These are phyloP conservation scores for Fregetta grallaria DNA, from an alignment of 2,113 vertebrate species.

Conservation along the genomic window DNA sequence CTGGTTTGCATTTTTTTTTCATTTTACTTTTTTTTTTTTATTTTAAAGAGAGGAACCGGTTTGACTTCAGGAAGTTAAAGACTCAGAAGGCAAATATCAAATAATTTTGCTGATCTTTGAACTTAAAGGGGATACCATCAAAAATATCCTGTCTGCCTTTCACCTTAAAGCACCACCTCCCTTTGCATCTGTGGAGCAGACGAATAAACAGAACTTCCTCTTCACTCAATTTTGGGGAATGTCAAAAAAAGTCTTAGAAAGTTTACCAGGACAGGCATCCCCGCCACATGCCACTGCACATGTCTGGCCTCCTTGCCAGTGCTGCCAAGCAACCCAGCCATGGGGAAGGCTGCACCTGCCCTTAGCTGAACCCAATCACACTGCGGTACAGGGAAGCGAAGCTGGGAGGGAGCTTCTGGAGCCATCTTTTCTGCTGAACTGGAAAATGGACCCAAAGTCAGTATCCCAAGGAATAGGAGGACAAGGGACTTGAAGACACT, in stretches of 20 bases:
- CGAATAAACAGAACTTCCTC: not conserved
- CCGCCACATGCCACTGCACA: not conserved
- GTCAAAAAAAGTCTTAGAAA: not conserved
- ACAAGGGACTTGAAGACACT: not conserved
- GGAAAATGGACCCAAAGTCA: not conserved
- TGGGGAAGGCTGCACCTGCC: not conserved
- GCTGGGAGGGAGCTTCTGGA: not conserved
- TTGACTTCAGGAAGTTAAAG: not conserved
- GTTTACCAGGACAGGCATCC: not conserved
- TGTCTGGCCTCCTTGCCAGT: not conserved
- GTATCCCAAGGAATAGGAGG: not conserved
- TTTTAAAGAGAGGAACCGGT: not conserved
- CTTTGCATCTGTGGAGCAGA: not conserved
- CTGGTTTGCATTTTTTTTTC: not conserved
- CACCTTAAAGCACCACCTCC: not conserved
- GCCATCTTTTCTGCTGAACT: not conserved
- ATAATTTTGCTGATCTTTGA: not conserved
- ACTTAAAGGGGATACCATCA: not conserved
- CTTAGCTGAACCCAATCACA: not conserved
- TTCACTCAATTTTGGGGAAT: not conserved
- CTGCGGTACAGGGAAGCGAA: rapidly evolving
- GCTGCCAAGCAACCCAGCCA: not conserved
- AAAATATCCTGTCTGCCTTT: not conserved
- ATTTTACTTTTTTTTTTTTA: not conserved
- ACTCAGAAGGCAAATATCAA: not conserved